Evolutionary conservation across 2,113 vertebrate species (phyloP).

Genomic region (Sminthopsis crassicaudata): DNA sequence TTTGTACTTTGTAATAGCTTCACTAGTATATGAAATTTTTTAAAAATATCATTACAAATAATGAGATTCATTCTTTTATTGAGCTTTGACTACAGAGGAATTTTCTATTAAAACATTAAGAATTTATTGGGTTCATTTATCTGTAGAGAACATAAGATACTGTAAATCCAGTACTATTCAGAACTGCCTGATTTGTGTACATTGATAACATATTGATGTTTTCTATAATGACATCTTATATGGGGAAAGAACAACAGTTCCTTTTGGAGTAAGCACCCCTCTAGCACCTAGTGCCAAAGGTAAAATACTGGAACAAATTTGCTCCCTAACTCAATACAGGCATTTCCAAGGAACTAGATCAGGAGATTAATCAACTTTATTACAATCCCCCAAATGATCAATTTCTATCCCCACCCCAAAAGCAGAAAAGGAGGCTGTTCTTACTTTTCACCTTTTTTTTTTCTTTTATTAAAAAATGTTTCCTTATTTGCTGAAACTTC

Average conservation of each 20-base stretch:
- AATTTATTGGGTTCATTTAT: constrained; percentile 44
- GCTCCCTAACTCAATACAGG: not conserved
- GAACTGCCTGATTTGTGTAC: not conserved
- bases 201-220: not conserved
- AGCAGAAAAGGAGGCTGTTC: not conserved
- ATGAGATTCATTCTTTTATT: not conserved
- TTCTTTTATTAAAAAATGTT: not conserved
- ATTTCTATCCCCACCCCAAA: not conserved
- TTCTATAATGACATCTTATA: not conserved
- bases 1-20: constrained; percentile 5
- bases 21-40: constrained; percentile 33
- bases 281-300: not conserved
- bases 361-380: constrained; percentile 13
- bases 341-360: constrained; percentile 35
- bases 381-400: constrained; percentile 33
- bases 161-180: constrained; percentile 10
- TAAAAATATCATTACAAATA: constrained; percentile 40
- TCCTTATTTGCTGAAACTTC: not conserved
- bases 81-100: constrained; percentile 29
- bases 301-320: constrained; percentile 13
- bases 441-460: not conserved
- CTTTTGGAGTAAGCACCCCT: constrained; percentile 3
- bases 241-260: constrained; percentile 21
- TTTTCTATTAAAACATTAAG: not conserved
- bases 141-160: constrained; percentile 22